phyloP scores from a whole-genome alignment of 2,888 invertebrate species.

The Dasypolia templi region DNA sequence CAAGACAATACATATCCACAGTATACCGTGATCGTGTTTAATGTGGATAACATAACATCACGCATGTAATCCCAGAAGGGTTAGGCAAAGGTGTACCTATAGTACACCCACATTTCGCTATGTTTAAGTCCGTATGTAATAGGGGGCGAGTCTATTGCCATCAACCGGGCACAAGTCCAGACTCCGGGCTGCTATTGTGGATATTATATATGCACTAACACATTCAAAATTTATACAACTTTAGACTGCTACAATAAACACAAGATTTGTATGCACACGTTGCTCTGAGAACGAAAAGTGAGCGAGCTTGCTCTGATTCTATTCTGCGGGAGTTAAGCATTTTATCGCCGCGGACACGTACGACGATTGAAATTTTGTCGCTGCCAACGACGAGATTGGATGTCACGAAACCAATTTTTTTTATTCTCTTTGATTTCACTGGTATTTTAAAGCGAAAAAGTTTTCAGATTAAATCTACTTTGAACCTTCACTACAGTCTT shows the following conservation, averaged over 20 bases:
- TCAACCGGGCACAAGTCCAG: no score
- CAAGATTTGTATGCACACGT: slow-evolving; percentile 26
- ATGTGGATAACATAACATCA: no score
- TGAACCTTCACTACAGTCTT: not conserved
- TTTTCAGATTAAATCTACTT: slow-evolving; percentile 1
- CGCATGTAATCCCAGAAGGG: no score
- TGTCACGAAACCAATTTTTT: slow-evolving; percentile 23
- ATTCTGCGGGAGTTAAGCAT: slow-evolving; percentile 17
- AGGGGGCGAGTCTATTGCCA: no score
- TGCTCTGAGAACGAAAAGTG: slow-evolving; percentile 5
- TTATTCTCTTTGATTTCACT: slow-evolving; percentile 27
- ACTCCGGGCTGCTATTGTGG: no score
- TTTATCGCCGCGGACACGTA: slow-evolving; percentile 27
- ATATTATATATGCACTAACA: not conserved
- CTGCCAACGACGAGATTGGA: slow-evolving; percentile 39
- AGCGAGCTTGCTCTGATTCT: slow-evolving; percentile 5
- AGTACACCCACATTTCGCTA: no score
- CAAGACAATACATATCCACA: no score
- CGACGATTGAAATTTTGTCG: slow-evolving; percentile 46
- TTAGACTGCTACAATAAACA: not conserved
- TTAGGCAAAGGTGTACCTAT: no score
- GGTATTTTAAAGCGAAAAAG: slow-evolving; percentile 2
- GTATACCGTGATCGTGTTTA: no score
- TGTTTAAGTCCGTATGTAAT: no score
- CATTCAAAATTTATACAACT: slow-evolving; percentile 10